These are phyloP conservation scores for Malurus splendens DNA, from an alignment of 2,797 vertebrate genomes.

Conservation along the genomic window DNA sequence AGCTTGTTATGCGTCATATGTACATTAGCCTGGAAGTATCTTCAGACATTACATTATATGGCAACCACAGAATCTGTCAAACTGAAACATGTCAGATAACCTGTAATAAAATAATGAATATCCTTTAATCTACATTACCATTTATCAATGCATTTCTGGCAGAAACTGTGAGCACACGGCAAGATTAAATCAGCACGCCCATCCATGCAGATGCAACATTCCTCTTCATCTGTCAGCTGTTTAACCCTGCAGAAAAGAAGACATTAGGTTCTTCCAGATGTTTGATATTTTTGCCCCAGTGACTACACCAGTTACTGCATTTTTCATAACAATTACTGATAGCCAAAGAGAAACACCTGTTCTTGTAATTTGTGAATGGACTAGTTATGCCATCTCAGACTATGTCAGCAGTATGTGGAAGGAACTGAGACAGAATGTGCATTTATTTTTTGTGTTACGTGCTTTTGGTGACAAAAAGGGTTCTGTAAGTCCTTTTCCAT, in stretches of 20 bases:
- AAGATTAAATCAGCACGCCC: constrained; percentile 92
- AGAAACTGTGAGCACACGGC: constrained; percentile 95
- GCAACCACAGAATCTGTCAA: background rate
- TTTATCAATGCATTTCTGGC: constrained; percentile 98
- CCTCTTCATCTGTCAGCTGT: constrained; percentile 94
- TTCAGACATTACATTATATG: background rate
- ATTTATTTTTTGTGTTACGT: background rate
- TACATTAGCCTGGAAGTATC: background rate
- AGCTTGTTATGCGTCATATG: background rate
- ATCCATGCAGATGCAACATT: constrained; percentile 98
- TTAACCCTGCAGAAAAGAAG: constrained; percentile 82
- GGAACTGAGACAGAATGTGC: background rate
- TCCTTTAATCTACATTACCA: constrained; percentile 75
- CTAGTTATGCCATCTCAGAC: background rate
- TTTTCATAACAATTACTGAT: background rate
- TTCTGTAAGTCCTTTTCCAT: background rate
- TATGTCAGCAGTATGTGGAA: background rate
- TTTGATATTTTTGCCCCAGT: background rate
- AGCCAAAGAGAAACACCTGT: background rate
- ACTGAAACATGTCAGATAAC: background rate
- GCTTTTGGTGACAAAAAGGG: background rate
- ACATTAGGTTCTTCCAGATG: background rate
- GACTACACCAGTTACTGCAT: background rate
- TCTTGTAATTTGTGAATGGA: background rate
- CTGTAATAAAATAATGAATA: background rate